Evolutionary conservation across 2,888 invertebrate genomes (phyloP), one percentile per base, ranked within the genome.

Genomic region (Aleiodes alternator): DNA sequence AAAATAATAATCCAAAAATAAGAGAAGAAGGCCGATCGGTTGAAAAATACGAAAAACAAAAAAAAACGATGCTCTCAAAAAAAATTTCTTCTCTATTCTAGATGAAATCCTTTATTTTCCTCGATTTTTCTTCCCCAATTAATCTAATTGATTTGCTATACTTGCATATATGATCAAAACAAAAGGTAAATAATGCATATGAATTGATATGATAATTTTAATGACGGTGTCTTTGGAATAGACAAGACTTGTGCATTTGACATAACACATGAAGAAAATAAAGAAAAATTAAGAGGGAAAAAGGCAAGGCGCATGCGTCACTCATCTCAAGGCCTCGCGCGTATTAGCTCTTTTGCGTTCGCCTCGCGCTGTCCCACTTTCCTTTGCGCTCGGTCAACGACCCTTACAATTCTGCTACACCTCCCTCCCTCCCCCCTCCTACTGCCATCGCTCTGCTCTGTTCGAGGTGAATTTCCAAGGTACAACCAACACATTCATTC

Each of bases 311-410:
- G 84, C 86, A 87, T 87, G 87, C 87, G 88, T 87, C 85, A 86
- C 84, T 84, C 81, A 85, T 87, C 87, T 88, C 88, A 88, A 88
- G 88, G 88, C 88, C 87, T 87, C 79, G 83, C 50, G 68, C 84
- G 87, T 85, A 86, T 87, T 86, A 87, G 83, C 84, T 86, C 84
- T 84, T 64, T 84, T 81, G 86, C 84, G 85, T 85, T 87, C 82
- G 86, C 85, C 82, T 81, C 86, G 86, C 76, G 82, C 74, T 86
- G 86, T 88, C 89, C 89, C 87, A 89, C 89, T 89, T 89, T 89
- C 89, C 87, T 87, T 85, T 80, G 82, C 83, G 85, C 83, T 84
- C 88, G 89, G 89, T 88, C 89, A 89, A 87, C 87, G 88, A 89
- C 87, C 89, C 82, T 78, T 68, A 80, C 82, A 71, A 34, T 66